These are phyloP conservation scores for Misgurnus mizolepis DNA, from an alignment of 2,113 vertebrate genomes.

Conservation along the genomic window DNA sequence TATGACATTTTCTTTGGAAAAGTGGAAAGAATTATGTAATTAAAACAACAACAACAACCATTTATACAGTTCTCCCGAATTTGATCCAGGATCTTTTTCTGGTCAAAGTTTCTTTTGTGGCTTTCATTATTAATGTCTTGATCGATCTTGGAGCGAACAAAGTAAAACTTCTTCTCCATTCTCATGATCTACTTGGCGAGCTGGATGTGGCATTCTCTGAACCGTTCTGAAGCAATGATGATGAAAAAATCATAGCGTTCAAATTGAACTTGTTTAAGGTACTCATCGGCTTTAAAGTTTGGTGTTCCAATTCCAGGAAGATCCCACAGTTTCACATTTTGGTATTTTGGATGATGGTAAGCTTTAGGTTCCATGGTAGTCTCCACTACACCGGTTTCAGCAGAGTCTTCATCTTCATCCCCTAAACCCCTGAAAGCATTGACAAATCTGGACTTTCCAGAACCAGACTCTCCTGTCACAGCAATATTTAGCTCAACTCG, in stretches of 20 bases:
- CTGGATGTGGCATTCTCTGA: slow-evolving; percentile 61
- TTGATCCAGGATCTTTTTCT: no score
- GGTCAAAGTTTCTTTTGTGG: slow-evolving; percentile 38
- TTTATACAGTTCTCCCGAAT: no score
- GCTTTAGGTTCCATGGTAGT: slow-evolving; percentile 64
- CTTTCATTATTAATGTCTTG: slow-evolving; percentile 59
- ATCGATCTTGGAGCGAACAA: slow-evolving; percentile 75
- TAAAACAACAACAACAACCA: no score
- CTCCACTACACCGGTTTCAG: slow-evolving; percentile 69
- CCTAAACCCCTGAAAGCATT: no score
- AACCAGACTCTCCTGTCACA: no score
- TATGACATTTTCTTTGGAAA: no score
- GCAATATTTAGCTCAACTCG: no score
- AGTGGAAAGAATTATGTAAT: no score
- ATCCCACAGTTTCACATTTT: slow-evolving; percentile 70
- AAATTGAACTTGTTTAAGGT: slow-evolving; percentile 59
- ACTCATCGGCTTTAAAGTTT: slow-evolving; percentile 63
- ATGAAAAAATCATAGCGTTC: slow-evolving; percentile 72
- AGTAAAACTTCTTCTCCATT: slow-evolving; percentile 72
- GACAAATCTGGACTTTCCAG: no score
- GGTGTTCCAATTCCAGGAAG: slow-evolving; percentile 72
- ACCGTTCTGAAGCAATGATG: slow-evolving; percentile 67
- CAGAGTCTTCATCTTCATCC: slow-evolving; percentile 48
- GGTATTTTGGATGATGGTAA: slow-evolving; percentile 66
- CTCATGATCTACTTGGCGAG: slow-evolving; percentile 64